Evolutionary conservation across 2,113 vertebrate species (phyloP), one percentile per base, ranked within the genome.

Genomic region (Camarhynchus parvulus): DNA sequence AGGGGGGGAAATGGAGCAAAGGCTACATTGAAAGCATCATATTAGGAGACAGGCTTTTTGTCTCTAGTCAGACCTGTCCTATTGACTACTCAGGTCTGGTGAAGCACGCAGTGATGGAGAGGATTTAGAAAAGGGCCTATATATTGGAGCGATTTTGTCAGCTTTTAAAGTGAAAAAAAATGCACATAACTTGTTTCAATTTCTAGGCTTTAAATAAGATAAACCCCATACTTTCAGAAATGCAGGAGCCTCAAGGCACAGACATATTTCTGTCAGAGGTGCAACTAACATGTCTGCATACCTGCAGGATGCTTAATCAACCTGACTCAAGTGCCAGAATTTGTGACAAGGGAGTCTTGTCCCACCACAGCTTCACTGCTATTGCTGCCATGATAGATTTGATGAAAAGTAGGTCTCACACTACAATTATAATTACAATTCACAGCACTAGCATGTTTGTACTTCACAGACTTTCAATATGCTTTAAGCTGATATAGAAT

Each of bases 221-320:
- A 91, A 93, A 88, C 15, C 33, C 28, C 82, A 46, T 41, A 63
- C n/a, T 89, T 87, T 8, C 28, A 76, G 83, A 94, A 83, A 68
- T 17, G 59, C 63, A 41, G 50, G 33, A 80, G 67, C 88, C 82
- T 83, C 67, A 27, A 94, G 85, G 82, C 55, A 92, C 46, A 28
- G 73, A 83, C 58, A 52, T 91, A 89, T 92, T 90, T 92, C 85
- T 90, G 88, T 85, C 78, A 76, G 39, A 94, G 50, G 13, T 83
- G 67, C 59, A 84, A 46, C 78, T 49, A 89, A 82, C 69, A 56
- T 17, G 56, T 68, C 13, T 2, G 64, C 90, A 85, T 73, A 83
- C 72, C 90, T 91, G 61, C 68, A 58, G 64, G 15, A 86, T 27
- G 64, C 41, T 83, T 83, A 80, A 91, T 83, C 50, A 89, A 35